These are phyloP conservation scores for Saccostrea echinata DNA, from an alignment of 1,140 invertebrate species.

Conservation along the genomic window DNA sequence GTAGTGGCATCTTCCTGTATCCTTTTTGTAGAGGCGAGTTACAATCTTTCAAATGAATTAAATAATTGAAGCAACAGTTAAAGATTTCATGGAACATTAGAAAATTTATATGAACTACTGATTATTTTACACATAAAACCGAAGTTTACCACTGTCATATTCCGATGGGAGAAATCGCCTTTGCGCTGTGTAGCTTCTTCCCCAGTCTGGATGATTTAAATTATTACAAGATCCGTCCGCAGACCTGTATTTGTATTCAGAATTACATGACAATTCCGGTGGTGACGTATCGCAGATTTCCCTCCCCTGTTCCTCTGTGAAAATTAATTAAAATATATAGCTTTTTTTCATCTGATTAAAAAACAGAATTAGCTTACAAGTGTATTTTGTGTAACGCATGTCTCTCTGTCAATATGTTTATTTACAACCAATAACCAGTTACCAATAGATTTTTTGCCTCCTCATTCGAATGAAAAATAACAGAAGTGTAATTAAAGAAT, in stretches of 20 bases:
- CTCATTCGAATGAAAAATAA: background rate
- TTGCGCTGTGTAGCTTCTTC: slow-evolving; percentile 88
- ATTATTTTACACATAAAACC: background rate
- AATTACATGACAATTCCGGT: slow-evolving; percentile 49
- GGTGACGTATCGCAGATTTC: background rate
- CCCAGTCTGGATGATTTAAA: slow-evolving; percentile 87
- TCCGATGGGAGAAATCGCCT: slow-evolving; percentile 88
- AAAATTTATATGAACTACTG: background rate
- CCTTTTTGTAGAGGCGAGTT: background rate
- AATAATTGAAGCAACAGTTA: background rate
- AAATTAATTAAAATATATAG: background rate
- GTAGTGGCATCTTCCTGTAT: background rate
- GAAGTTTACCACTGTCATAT: slow-evolving; percentile 88
- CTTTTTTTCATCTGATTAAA: background rate
- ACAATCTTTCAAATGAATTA: background rate
- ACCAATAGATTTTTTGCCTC: background rate
- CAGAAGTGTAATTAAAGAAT: background rate
- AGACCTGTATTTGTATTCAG: slow-evolving; percentile 82
- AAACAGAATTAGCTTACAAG: background rate
- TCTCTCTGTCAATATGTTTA: background rate
- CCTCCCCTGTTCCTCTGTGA: background rate
- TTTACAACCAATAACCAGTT: background rate
- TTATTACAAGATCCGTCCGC: slow-evolving; percentile 93
- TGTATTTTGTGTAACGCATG: background rate
- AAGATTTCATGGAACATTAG: background rate